These are phyloP conservation scores for Ctenopoma kingsleyae DNA, from an alignment of 2,797 vertebrate genomes.

Conservation along the genomic window DNA sequence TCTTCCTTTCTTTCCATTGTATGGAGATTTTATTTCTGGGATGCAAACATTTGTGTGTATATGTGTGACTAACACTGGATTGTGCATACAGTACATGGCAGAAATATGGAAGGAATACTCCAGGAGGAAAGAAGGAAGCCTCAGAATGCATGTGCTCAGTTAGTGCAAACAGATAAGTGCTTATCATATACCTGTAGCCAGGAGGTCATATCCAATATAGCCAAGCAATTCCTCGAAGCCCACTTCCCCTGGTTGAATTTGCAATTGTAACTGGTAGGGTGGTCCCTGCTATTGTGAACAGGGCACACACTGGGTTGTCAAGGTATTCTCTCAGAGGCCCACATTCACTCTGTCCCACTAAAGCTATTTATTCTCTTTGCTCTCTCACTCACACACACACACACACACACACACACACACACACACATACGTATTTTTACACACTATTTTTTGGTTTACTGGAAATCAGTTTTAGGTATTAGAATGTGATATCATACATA, in stretches of 20 bases:
- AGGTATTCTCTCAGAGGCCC: conserved; percentile 63
- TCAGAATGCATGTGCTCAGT: conserved; percentile 73
- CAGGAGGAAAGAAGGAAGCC: conserved; percentile 57
- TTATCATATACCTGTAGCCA: conserved; percentile 83
- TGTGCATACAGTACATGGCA: conserved; percentile 46
- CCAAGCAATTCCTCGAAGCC: conserved; percentile 73
- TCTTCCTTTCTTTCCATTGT: conserved; percentile 83
- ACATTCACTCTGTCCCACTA: conserved; percentile 52
- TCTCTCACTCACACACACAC: not conserved
- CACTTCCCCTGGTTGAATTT: conserved; percentile 73
- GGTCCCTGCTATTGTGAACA: conserved; percentile 70
- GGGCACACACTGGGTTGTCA: conserved; percentile 56
- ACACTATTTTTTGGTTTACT: conserved; percentile 12
- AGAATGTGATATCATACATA: conserved; percentile 33
- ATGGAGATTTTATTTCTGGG: conserved; percentile 76
- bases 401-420: not conserved
- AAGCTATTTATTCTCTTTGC: conserved; percentile 49
- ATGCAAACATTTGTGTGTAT: conserved; percentile 74
- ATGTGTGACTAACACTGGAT: conserved; percentile 31
- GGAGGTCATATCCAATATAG: conserved; percentile 79
- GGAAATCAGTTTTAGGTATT: conserved; percentile 34
- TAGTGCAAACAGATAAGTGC: conserved; percentile 83
- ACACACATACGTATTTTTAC: no score
- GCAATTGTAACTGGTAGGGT: conserved; percentile 75
- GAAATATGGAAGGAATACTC: conserved; percentile 72